phyloP scores from a whole-genome alignment of 2,888 invertebrate species.

The Conchocele bisecta region DNA sequence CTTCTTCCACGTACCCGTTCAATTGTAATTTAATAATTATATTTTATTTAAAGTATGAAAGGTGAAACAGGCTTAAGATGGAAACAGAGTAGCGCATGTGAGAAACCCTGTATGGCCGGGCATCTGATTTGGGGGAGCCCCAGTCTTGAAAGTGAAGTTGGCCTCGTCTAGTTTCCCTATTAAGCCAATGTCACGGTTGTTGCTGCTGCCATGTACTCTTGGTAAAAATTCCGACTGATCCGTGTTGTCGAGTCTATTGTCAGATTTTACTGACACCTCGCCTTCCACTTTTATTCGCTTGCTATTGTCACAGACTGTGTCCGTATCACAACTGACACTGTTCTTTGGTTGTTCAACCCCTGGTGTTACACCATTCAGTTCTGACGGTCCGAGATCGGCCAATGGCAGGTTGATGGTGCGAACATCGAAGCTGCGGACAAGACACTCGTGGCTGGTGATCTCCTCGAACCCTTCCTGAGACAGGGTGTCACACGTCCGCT shows the following conservation, averaged over 20 bases:
- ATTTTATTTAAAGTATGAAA: no score
- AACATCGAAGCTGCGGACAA: slow-evolving; percentile 77
- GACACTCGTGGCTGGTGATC: slow-evolving; percentile 92
- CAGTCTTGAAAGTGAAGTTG: slow-evolving; percentile 83
- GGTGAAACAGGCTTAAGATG: no score
- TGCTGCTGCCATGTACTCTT: slow-evolving; percentile 17
- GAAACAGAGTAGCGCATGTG: slow-evolving; percentile 94
- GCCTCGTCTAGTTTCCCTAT: slow-evolving; percentile 61
- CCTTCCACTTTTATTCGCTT: background rate
- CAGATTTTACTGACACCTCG: background rate
- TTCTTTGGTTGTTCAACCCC: slow-evolving; percentile 4
- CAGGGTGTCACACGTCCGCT: slow-evolving; percentile 91
- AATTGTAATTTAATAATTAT: no score
- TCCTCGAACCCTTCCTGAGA: slow-evolving; percentile 91
- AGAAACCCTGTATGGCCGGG: slow-evolving; percentile 98
- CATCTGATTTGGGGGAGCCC: slow-evolving; percentile 88
- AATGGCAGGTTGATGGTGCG: slow-evolving; percentile 73
- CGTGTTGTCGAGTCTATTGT: background rate
- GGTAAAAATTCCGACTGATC: background rate
- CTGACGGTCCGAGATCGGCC: slow-evolving; percentile 61
- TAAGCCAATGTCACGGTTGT: slow-evolving; percentile 67
- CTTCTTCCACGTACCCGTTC: no score
- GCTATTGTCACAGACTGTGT: background rate
- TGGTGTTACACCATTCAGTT: background rate
- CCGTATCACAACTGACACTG: background rate